These are phyloP conservation scores for Chiroxiphia lanceolata DNA, from an alignment of 2,797 vertebrate species.

Conservation along the genomic window DNA sequence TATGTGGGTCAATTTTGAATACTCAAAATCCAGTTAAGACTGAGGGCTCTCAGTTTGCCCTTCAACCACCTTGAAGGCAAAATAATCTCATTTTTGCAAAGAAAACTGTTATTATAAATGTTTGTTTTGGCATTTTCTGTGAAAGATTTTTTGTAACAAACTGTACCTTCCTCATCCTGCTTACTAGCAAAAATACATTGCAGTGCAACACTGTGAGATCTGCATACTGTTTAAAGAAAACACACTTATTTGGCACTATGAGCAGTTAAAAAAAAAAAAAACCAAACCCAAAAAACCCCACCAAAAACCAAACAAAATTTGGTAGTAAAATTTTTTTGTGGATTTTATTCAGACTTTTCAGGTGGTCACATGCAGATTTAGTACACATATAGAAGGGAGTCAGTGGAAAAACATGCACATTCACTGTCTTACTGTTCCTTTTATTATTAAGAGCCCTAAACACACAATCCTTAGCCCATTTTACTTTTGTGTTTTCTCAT, in stretches of 20 bases:
- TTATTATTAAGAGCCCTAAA: neutral
- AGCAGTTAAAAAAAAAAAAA: neutral
- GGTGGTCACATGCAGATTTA: neutral
- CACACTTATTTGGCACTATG: neutral
- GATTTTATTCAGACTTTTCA: neutral
- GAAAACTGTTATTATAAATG: neutral
- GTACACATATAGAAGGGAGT: accelerated
- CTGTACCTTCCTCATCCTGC: neutral
- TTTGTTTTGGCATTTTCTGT: neutral
- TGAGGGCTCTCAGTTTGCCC: neutral
- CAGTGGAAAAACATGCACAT: neutral
- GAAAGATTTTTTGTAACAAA: neutral
- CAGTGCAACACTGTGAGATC: neutral
- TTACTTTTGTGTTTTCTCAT: neutral
- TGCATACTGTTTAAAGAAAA: neutral
- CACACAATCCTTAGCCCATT: neutral
- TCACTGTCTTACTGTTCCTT: neutral
- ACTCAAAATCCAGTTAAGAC: neutral
- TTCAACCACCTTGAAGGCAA: neutral
- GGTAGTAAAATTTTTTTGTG: neutral
- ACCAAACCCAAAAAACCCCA: too few species aligned
- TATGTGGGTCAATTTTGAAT: neutral
- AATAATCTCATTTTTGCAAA: neutral
- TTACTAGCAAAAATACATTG: neutral
- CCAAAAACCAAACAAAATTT: neutral